Base-by-base conservation (phyloP, 2,888 invertebrate species). In the Meteorus cinctellus region DNA sequence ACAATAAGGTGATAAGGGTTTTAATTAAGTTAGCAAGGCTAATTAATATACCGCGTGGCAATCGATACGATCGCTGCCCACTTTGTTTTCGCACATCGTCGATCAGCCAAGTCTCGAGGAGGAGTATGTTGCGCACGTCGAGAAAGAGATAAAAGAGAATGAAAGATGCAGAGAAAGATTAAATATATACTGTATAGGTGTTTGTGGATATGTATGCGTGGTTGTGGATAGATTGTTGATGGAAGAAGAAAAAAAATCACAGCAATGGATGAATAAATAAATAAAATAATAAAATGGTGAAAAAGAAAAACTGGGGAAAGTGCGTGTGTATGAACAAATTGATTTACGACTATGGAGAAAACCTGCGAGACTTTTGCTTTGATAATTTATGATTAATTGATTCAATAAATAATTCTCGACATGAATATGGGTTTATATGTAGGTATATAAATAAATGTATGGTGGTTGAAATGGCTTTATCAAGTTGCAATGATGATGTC, bases 21-120 rank as follows among this genome's bases (percentile, higher is more conserved):
- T 86, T 84, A 85, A 86, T 86, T 86, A 83, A 85, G 82, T 85
- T 82, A 82, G 83, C 80, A 72, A 80, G 81, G 82, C 83, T 85
- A 86, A 86, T 86, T 86, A 85, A 86, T 85, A 86, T 83, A 82
- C 76, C 72, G 75, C 78, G 78, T 75, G 75, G 62, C 69, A 73
- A 78, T 80, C 81, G 80, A 81, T 80, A 81, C 80, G 77, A 81
- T 81, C 80, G 77, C 79, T 76, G 78, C 65, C 76, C 77, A 78
- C 77, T 82, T 81, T 80, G 80, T 80, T 82, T 80, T 78, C 79
- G 77, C 81, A 80, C 78, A 75, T 78, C 79, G 79, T 81, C 78
- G 72, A 81, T 79, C 78, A 77, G 72, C 51, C 48, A 55, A 55
- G 55, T n/a, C 55, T 55, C 55, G 55, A 55, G 55, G 48, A 48